Evolutionary conservation across 2,113 vertebrate genomes (phyloP), one percentile per base, ranked within the genome.

Genomic region (Capreolus pygargus): DNA sequence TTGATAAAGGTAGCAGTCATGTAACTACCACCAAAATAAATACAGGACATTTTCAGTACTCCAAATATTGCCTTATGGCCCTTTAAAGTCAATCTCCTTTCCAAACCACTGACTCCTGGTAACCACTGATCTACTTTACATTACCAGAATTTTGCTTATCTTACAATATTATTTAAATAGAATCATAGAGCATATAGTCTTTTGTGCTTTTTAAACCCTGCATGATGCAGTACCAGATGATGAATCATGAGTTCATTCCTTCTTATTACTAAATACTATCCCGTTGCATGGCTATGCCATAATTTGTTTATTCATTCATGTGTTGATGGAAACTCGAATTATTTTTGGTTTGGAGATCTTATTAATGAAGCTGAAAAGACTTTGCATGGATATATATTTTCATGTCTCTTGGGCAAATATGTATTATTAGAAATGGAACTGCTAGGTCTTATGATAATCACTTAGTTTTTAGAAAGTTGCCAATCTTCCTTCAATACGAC

Each of bases 1-100:
- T 91, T 95, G 61, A 91, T 70, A 92, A 97, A 84, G 57, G 19
- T 84, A 70, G 93, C 57, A 81, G 70, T 86, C 61, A 33, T 47
- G 17, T 79, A 93, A 93, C 82, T 83, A 78, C 43, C 79, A 91
- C 6, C 30, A 86, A 55, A 97, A 58, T 50, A 96, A 91, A 74
- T 39, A 91, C 14, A 64, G 84, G 89, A 54, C 28, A 61, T 91
- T 88, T 61, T 76, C 39, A n/a, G n/a, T 36, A 15, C 52, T 93
- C 52, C 13, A 28, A 14, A 52, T 50, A 28, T 64, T 83, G 6
- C 1, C 1, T 50, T 2, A 1, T 50, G 27, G 12, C 5, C 39
- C 33, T 70, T 93, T 47, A 36, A 57, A 23, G 39, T 54, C 30
- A n/a, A 30, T 60, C 43, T 92, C 14, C 39, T 96, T 78, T 23